Base-by-base conservation (phyloP, 2,113 vertebrate species). In the Cynoglossus semilaevis region DNA sequence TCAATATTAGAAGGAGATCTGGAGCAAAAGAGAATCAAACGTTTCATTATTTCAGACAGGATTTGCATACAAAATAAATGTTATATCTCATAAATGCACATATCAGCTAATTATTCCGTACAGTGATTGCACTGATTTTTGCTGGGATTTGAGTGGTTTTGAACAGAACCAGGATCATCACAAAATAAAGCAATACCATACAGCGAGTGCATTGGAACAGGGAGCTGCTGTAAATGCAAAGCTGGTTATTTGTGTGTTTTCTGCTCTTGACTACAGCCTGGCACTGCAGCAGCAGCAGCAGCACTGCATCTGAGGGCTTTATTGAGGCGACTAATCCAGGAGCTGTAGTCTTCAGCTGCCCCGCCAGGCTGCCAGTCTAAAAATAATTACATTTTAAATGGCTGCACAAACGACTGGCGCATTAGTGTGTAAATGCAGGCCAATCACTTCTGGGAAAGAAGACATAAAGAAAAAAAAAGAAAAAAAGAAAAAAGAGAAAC, bases 381-480 rank as follows among this genome's bases (percentile, higher is more conserved):
- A 80, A 81, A 84, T 90, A 89, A 88, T 90, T 88, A 89, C 83
- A 87, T 88, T 90, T 88, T 85, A 85, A 89, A 87, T 69, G 76
- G 82, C 77, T 85, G 67, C 63, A 70, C 70, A 82, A 78, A 85
- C 86, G 82, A 82, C 81, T 83, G 77, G 72, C 67, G 58, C 74
- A 86, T 86, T 82, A 84, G 74, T 10, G 76, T 82, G 80, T 80
- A 89, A 81, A 85, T 84, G 82, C 82, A 72, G 80, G 74, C 76
- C 88, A 86, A 89, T 84, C 78, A 76, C 72, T 77, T 74, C 70
- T 37, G 43, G 56, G 58, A 53, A 67, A 67, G 36, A 54, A 60
- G 70, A 63, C 57, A 15, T 43, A 56, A 70, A 40, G 5, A 11
- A 11, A 13, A 19, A 78, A 77, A 73, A 43, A n/a, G n/a, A n/a